Evolutionary conservation across 2,888 invertebrate species (phyloP), one percentile per base, ranked within the genome.

Genomic region (Bruchidius siliquastri): DNA sequence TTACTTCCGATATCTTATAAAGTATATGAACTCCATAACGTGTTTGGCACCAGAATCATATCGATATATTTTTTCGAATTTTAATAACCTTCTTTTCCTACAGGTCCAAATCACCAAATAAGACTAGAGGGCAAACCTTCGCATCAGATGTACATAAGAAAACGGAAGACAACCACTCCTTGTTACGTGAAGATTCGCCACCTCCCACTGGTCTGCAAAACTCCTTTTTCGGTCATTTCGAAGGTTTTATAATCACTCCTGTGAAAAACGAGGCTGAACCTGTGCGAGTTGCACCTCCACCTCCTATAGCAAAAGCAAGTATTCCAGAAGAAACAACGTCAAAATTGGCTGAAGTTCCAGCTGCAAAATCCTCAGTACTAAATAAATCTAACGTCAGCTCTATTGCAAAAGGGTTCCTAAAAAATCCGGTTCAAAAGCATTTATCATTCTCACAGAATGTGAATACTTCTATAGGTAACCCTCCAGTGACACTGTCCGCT

Each of bases 201-300:
- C 80, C 79, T 72, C 74, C 78, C 0, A 75, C 77, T n/a, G 80
- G 81, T 6, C 77, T 83, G 20, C 80, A 83, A 70, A 88, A 87
- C 75, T 92, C 92, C 81, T 92, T 96, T 87, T 95, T 95, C 84
- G 96, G 96, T 0, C 93, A 95, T 81, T 95, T 95, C 87, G 94
- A 94, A 86, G 96, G 96, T 0, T 96, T 96, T 85, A 78, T 93
- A 0, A 88, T 96, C 69, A 89, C 91, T 0, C 93, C 94, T 0
- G 89, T 89, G 0, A 89, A 89, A 70, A 66, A 76, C 2, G 81
- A 83, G 18, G 84, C 85, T 21, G 79, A 80, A 2, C 75, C 83
- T 72, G 80, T 90, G 0, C 91, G 92, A 0, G 92, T 93, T 0
- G 92, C 93, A 0, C 87, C 91, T 0, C 91, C 92, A 0, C 90